Evolutionary conservation across 2,113 vertebrate species (phyloP), one percentile per base, ranked within the genome.

Genomic region (Oryzias curvinotus): DNA sequence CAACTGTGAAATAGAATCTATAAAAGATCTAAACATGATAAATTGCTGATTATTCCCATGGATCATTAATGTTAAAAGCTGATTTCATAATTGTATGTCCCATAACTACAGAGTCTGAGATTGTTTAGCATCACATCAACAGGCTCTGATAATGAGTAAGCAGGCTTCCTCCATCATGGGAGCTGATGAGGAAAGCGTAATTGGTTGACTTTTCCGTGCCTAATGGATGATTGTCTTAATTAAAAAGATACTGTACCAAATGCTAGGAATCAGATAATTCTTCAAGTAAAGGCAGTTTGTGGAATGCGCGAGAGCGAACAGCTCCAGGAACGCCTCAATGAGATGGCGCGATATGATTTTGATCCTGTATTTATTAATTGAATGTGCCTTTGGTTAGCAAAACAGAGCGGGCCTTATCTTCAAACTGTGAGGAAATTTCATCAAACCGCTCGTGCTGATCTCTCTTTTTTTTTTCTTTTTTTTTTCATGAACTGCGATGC

Each of bases 401-500:
- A 96, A 93, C 87, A 88, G 92, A 93, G 91, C 88, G 94, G 93
- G 91, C 89, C 91, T 95, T 95, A 94, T 95, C 94, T 93, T 93
- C 88, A 91, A 95, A 95, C 93, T 83, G 90, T 85, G 92, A 91
- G 91, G 93, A 92, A 92, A 94, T 95, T 94, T 93, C 91, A 90
- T 89, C 92, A 92, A 93, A 94, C 86, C 92, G 88, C 93, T 91
- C 88, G 81, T 86, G 93, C 90, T 92, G 92, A 90, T 96, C 95
- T 95, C 93, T 90, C 90, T 8, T 3, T 49, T 2, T 49, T 18
- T 49, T n/a, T 23, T 43, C 18, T 53, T 48, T 93, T 94, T 48
- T 93, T 94, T 93, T 96, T 93, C 92, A 93, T 93, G 94, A 97
- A 97, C 94, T 92, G 93, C 91, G 93, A 91, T 93, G 93, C 94